phyloP scores from a whole-genome alignment of 2,113 vertebrate species.

The Oceanodroma tethys region DNA sequence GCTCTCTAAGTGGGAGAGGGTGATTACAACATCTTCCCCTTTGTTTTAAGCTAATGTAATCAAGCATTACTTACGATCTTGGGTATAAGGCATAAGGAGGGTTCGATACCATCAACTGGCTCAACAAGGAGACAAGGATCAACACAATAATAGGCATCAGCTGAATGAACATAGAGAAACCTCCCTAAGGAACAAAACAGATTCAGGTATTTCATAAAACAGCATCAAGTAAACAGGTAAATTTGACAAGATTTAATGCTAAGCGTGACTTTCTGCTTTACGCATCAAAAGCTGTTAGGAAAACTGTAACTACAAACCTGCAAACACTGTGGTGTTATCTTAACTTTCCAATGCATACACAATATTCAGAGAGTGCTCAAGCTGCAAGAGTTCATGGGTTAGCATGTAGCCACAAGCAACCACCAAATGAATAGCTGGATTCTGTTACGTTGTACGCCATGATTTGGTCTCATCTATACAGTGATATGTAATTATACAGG shows the following conservation, averaged over 20 bases:
- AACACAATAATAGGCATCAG: conserved; percentile 95
- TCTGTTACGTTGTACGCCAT: background rate
- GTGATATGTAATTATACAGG: background rate
- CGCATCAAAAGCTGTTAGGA: background rate
- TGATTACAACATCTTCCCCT: background rate
- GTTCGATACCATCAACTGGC: conserved; percentile 96
- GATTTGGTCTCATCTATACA: background rate
- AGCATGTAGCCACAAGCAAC: background rate
- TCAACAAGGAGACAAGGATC: conserved; percentile 93
- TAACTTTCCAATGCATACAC: background rate
- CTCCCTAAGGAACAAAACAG: conserved; percentile 80
- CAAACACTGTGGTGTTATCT: background rate
- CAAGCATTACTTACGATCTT: conserved; percentile 83
- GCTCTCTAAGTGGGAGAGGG: background rate
- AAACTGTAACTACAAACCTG: background rate
- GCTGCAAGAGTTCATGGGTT: background rate
- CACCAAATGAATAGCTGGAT: background rate
- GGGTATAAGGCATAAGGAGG: conserved; percentile 93
- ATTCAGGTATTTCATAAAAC: background rate
- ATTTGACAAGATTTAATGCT: background rate
- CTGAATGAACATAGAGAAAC: conserved; percentile 97
- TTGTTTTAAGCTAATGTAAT: background rate
- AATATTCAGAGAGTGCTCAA: background rate
- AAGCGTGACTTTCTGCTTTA: background rate
- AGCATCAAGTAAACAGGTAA: background rate